Base-by-base conservation (phyloP, 2,888 invertebrate genomes). In the Osmoderma eremita region DNA sequence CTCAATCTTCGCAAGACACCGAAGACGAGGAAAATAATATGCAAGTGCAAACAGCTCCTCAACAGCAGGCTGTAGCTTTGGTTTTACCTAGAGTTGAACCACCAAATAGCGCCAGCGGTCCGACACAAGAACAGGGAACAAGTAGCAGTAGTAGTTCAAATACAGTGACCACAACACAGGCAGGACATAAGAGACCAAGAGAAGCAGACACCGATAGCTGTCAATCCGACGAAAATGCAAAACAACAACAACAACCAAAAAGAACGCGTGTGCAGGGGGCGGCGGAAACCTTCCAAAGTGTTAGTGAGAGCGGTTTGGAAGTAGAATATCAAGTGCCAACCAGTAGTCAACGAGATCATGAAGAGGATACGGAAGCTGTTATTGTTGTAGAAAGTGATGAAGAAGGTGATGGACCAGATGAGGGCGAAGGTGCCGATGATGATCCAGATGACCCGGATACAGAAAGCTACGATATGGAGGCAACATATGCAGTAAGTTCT, bases 261-360 rank as follows among this genome's bases (percentile, higher is more conserved):
- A 79, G 87, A 70, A 85, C 86, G 0, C 79, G 87, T 54, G 82
- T 86, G 50, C 87, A 73, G 62, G 74, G 73, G 18, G 68, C 71
- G 15, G 10, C 70, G 17, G 72, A 72, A 67, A 65, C 67, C 15
- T 63, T 70, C 42, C 71, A 71, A 13, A 68, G 65, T 48, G 68
- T 68, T 4, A 68, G 87, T 66, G 85, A 88, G 70, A 88, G 88
- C 1, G 88, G 84, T 20, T 72, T 88, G 50, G 89, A 90, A 77
- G 90, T 91, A n/a, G 92, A 92, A 77, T 91, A 91, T 78, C 90
- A 94, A 83, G 93, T 94, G 67, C 93, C 94, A 5, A 94, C 94
- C 0, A 93, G 93, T 18, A 93, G 93, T 24, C 93, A 94, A 76
- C 88, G 93, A 67, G 94, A 94, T 78, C 93, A 93, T 78, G 92